Percentiles rank a stretch among this genome's conserved stretches.
Conservation (phyloP, 2,888 invertebrate genomes). For the Noctuana brunneofusca region DNA sequence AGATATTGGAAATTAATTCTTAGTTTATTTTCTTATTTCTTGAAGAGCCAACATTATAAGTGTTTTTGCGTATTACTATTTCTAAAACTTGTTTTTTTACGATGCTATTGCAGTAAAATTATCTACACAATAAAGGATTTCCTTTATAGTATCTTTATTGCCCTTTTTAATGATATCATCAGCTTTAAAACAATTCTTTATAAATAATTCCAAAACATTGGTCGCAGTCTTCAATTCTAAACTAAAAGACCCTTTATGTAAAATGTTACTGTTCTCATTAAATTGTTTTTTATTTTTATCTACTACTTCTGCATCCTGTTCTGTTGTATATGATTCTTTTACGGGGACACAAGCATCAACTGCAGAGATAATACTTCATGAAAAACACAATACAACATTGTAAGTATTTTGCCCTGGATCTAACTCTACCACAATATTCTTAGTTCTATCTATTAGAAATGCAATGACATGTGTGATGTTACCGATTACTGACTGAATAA, state of each 20-base stretch:
- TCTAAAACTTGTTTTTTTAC: background rate
- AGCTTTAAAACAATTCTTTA: background rate
- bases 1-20: background rate
- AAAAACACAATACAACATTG: conserved; percentile 5
- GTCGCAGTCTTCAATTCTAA: background rate
- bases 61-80: background rate
- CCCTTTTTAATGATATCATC: background rate
- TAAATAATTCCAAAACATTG: background rate
- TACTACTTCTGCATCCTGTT: background rate
- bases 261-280: background rate
- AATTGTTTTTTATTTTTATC: background rate
- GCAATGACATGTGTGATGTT: too few relatives aligned
- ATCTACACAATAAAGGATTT: conserved; percentile 1
- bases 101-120: background rate
- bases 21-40: background rate
- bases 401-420: background rate
- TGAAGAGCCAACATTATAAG: background rate
- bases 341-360: background rate
- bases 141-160: background rate
- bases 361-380: background rate
- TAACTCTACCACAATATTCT: too few relatives aligned
- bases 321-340: conserved; percentile 7
- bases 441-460: too few relatives aligned
- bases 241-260: background rate
- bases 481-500: too few relatives aligned